phyloP scores from a whole-genome alignment of 2,888 invertebrate genomes.

The Andrena dorsata region DNA sequence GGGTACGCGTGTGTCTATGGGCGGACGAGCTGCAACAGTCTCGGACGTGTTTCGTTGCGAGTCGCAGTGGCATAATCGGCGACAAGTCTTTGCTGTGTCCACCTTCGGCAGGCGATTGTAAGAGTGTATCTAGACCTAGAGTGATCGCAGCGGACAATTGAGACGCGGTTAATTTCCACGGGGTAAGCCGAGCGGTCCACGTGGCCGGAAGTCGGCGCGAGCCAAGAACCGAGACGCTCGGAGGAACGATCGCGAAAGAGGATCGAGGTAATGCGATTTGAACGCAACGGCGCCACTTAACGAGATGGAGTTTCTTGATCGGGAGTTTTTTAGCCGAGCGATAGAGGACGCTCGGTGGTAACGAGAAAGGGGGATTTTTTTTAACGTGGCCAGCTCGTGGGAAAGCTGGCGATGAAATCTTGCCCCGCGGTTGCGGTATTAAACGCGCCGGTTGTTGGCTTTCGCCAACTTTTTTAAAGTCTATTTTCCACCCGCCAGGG shows the following conservation, averaged over 20 bases:
- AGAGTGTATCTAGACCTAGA: neutral
- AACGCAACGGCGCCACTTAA: slow-evolving; percentile 29
- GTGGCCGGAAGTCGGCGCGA: slow-evolving; percentile 11
- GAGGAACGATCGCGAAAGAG: slow-evolving; percentile 33
- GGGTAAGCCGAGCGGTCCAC: neutral
- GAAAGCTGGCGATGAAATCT: slow-evolving; percentile 37
- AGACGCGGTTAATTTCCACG: neutral
- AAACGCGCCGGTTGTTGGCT: slow-evolving; percentile 17
- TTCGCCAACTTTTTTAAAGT: slow-evolving; percentile 8
- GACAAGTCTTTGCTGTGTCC: neutral
- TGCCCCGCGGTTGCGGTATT: slow-evolving; percentile 1
- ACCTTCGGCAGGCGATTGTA: neutral
- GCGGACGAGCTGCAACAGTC: too few species aligned
- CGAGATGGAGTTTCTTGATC: slow-evolving; percentile 34
- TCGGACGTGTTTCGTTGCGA: too few species aligned
- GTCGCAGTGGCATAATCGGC: too few species aligned
- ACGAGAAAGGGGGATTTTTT: slow-evolving; percentile 4
- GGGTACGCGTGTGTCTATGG: neutral
- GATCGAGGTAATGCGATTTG: slow-evolving; percentile 37
- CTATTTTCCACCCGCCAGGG: slow-evolving; percentile 8
- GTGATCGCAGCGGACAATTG: neutral
- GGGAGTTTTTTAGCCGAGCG: slow-evolving; percentile 24
- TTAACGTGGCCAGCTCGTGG: slow-evolving; percentile 20
- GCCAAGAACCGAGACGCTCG: neutral
- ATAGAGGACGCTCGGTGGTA: slow-evolving; percentile 20